Base-by-base conservation (phyloP, 1,140 invertebrate species). In the Drosophila teissieri region DNA sequence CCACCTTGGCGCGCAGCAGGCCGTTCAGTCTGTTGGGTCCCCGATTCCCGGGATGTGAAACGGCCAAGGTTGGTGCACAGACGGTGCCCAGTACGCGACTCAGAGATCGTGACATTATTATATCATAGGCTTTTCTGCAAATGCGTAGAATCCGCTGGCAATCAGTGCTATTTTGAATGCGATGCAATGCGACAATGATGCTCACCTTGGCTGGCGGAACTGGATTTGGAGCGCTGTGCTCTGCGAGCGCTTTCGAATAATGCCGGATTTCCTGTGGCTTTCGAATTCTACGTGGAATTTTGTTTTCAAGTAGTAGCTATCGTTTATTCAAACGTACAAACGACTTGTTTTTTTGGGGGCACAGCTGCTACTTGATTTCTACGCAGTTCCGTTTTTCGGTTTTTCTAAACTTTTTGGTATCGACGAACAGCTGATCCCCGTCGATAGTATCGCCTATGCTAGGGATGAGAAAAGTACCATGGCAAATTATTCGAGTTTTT, bases 91-190 rank as follows among this genome's bases (percentile, higher is more conserved):
- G 36, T 27, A 67, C 48, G 15, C 73, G 73, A 61, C 46, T 60
- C 24, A 77, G n/a, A 11, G 73, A 17, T 8, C 73, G 72, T 42
- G 72, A 76, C 73, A 76, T 78, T 79, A 52, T 78, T 78, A 78
- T 76, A 76, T 76, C 73, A 76, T 22, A 52, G 49, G 48, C 61
- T 19, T 51, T 19, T 51, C 19, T 52, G 27, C 51, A 73, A 74
- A 73, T 74, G 72, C 70, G 72, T 74, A 74, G 46, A 64, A 64
- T 56, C 37, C 10, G 60, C 73, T 74, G 72, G 72, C 72, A 74
- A 39, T 63, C 56, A 48, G 2, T 58, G 46, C 52, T 69, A 10
- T 45, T 31, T 17, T 15, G 19, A 15, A 36, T 36, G 15, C 49
- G 15, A 52, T 17, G 22, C 24, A 22, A 49, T 15, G 6, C 5